Evolutionary conservation across 2,113 vertebrate genomes (phyloP).

Genomic region (Acrocephalus arundinaceus): DNA sequence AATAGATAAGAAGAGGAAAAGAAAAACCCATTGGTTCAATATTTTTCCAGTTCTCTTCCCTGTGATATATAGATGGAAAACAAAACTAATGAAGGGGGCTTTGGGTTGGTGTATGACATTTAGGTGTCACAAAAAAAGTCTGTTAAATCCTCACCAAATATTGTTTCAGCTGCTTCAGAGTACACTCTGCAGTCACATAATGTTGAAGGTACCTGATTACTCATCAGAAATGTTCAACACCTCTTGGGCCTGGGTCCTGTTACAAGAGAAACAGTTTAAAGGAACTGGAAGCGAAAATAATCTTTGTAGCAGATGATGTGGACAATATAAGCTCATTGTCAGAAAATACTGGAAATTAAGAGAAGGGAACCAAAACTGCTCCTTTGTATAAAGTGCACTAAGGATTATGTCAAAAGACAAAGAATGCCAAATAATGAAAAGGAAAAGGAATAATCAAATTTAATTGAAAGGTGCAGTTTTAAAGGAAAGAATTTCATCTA

Average conservation of each 20-base stretch:
- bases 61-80: background rate
- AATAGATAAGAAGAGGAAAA: background rate
- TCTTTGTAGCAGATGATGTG: conserved; percentile 33
- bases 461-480: background rate
- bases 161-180: conserved; percentile 32
- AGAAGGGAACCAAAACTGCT: background rate
- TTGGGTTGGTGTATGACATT: background rate
- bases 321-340: conserved; percentile 37
- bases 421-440: background rate
- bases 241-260: conserved; percentile 18
- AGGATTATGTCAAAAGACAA: background rate
- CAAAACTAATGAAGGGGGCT: background rate
- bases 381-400: background rate
- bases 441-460: background rate
- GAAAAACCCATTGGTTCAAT: background rate
- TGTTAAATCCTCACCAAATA: conserved; percentile 16
- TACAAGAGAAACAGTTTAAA: conserved; percentile 60
- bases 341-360: conserved; percentile 6
- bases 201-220: background rate
- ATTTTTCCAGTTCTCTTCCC: background rate
- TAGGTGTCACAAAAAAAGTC: background rate
- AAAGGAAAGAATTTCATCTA: background rate
- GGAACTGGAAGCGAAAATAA: conserved; percentile 53
- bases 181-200: background rate
- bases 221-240: conserved; percentile 25